Base-by-base conservation (phyloP, 2,888 invertebrate species). In the Auanema sp. region DNA sequence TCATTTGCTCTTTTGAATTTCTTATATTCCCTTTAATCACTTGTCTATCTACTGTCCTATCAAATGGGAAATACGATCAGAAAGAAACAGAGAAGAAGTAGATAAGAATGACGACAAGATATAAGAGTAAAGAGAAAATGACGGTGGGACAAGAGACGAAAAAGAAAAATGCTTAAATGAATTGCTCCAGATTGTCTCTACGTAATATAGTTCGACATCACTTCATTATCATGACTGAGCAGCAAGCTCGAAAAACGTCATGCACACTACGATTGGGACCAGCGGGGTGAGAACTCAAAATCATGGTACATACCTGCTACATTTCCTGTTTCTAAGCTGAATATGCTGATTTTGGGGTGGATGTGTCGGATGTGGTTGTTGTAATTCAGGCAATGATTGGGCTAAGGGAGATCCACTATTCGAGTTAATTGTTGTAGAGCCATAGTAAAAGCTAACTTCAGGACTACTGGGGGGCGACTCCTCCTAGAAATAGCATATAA, bases 381-480 rank as follows among this genome's bases (percentile, higher is more conserved):
- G 40, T 21, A 62, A 43, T 41, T 62, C 57, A 8, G 62, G 62
- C 18, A 62, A 44, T 24, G 50, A 25, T 41, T 62, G 56, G 16
- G 62, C 62, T 41, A 62, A 43, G 10, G 62, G 62, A 24, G 57
- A 57, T 23, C 62, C 52, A 24, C 21, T 21, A 24, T 23, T n/a
- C 2, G 52, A 52, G 52, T n/a, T n/a, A 54, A 21, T n/a, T 21
- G 43, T 42, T 24, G 42, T 44, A 11, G 41, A 12, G 10, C 18
- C n/a, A 21, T 43, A 43, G 14, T 21, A 25, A 25, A 33, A 44
- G 12, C 54, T 12, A 23, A 47, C 21, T 54, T 60, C 60, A 5
- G 62, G 62, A 23, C 62, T 62, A 23, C 57, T 57, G 8, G 62
- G 62, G 1, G 62, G 62, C 8, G 62, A 62, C 49, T 62, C 62